Evolutionary conservation across 2,797 vertebrate genomes (phyloP).

Genomic region (Cossypha polioptera): DNA sequence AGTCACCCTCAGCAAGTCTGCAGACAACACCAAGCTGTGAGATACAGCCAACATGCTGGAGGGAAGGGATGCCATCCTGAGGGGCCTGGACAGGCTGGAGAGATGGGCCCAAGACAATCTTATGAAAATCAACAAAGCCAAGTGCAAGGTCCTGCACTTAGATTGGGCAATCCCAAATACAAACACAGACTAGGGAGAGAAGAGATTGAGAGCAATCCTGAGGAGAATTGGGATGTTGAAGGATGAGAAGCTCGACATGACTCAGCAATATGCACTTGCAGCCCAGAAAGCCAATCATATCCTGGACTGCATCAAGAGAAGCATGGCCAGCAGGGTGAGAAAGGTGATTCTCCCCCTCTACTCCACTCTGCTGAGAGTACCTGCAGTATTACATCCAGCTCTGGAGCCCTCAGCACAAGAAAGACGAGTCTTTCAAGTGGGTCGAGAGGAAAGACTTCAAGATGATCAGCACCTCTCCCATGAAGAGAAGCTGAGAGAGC

Average conservation of each 20-base stretch:
- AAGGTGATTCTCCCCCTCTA: not conserved
- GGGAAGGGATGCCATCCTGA: not conserved
- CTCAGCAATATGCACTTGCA: not conserved
- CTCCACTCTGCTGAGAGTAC: not conserved
- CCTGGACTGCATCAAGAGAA: not conserved
- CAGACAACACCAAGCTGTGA: not conserved
- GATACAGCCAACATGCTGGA: not conserved
- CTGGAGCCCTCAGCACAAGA: not conserved
- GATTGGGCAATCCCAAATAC: not conserved
- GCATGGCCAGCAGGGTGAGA: not conserved
- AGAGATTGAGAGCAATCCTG: not conserved
- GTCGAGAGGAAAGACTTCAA: not conserved
- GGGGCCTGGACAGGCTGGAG: not conserved
- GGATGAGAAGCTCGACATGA: not conserved
- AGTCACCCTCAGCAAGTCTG: not conserved
- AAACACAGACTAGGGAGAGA: not conserved
- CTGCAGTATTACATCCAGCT: not conserved
- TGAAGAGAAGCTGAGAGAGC: not conserved
- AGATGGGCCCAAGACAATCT: not conserved
- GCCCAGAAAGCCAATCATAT: not conserved
- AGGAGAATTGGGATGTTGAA: not conserved
- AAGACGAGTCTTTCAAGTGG: not conserved
- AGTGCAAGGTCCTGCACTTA: not conserved
- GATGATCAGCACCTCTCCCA: not conserved
- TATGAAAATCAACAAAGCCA: not conserved